phyloP scores from a whole-genome alignment of 2,888 invertebrate species.

The Antitype chi region DNA sequence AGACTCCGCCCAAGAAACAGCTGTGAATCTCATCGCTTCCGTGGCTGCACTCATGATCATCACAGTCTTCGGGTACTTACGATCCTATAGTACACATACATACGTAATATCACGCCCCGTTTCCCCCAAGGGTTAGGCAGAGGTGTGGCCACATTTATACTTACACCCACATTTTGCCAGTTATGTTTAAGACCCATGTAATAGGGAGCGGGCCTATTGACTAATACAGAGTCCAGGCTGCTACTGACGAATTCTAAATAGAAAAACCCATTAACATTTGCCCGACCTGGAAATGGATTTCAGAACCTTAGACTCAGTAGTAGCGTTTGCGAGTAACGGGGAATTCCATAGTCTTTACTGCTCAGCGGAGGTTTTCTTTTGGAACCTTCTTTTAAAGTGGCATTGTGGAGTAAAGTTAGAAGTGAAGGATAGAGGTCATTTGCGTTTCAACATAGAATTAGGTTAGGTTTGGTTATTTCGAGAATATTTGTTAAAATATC shows the following conservation, averaged over 20 bases:
- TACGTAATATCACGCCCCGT: too few species aligned
- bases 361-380: not conserved
- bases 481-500: not conserved
- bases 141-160: too few species aligned
- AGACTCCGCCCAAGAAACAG: constrained; percentile 99
- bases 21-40: constrained; percentile 97
- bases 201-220: too few species aligned
- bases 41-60: constrained; percentile 94
- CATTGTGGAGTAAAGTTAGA: not conserved
- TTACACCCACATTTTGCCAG: too few species aligned
- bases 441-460: not conserved
- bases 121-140: too few species aligned
- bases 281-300: too few species aligned
- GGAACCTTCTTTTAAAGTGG: not conserved
- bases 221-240: too few species aligned
- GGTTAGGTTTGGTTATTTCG: not conserved
- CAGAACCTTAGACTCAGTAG: too few species aligned
- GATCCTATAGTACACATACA: not conserved
- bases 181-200: too few species aligned
- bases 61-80: constrained; percentile 90
- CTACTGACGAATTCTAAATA: too few species aligned
- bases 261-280: too few species aligned
- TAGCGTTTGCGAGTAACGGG: too few species aligned
- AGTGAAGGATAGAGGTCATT: not conserved
- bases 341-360: not conserved